phyloP scores from a whole-genome alignment of 2,113 vertebrate genomes.

The Geococcyx californianus region DNA sequence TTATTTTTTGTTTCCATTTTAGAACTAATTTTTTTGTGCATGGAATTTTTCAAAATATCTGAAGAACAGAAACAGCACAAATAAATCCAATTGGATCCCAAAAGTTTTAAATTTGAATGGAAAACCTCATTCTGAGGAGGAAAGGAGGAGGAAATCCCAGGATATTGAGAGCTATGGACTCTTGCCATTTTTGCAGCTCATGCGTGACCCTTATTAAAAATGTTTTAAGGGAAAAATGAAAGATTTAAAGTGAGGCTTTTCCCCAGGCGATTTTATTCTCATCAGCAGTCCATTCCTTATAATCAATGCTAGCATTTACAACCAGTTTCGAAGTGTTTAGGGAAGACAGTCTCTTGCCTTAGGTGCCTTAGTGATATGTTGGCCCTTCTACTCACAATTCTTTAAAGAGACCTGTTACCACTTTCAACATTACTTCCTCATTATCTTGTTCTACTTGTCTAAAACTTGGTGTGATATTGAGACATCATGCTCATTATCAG shows the following conservation, averaged over 20 bases:
- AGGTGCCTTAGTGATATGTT: background rate
- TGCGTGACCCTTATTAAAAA: constrained; percentile 30
- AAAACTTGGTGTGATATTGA: background rate
- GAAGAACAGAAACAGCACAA: background rate
- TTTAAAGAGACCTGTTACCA: background rate
- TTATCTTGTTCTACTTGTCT: background rate
- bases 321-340: constrained; percentile 11
- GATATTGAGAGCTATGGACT: background rate
- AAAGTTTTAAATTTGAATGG: background rate
- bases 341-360: background rate
- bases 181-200: constrained; percentile 1
- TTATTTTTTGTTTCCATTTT: background rate
- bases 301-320: constrained; percentile 34
- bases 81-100: background rate
- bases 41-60: background rate
- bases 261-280: constrained; percentile 24
- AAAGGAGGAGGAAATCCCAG: background rate
- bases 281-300: background rate
- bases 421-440: background rate
- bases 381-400: background rate
- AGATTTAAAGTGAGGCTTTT: constrained; percentile 19
- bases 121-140: background rate
- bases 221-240: constrained; percentile 14
- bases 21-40: background rate
- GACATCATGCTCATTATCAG: background rate